phyloP scores from a whole-genome alignment of 2,888 invertebrate genomes.

The Caenorhabditis angaria region DNA sequence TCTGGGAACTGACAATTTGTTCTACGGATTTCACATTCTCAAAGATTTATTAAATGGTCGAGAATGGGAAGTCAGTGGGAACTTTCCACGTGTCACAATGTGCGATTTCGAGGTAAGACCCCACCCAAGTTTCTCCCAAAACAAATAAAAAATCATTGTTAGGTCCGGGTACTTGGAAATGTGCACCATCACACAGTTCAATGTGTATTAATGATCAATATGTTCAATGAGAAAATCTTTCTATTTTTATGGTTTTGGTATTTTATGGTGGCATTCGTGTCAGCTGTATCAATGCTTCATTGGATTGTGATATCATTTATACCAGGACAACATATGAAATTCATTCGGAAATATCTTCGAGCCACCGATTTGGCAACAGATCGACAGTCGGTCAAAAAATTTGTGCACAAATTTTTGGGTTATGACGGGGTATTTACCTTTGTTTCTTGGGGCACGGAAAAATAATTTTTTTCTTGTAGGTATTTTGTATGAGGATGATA shows the following conservation, averaged over 20 bases:
- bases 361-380: slow-evolving; percentile 73
- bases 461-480: slow-evolving; percentile 34
- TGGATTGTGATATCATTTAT: slow-evolving; percentile 72
- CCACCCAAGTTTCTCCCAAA: background rate
- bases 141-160: background rate
- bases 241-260: slow-evolving; percentile 73
- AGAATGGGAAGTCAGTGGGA: slow-evolving; percentile 72
- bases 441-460: background rate
- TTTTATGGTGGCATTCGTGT: slow-evolving; percentile 72
- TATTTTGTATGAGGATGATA: slow-evolving; percentile 73
- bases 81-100: slow-evolving; percentile 73
- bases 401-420: slow-evolving; percentile 72
- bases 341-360: slow-evolving; percentile 71
- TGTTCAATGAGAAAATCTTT: slow-evolving; percentile 70
- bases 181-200: slow-evolving; percentile 73
- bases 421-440: slow-evolving; percentile 62
- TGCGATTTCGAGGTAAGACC: slow-evolving; percentile 72
- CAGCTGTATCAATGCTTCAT: slow-evolving; percentile 70
- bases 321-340: slow-evolving; percentile 73
- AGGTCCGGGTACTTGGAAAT: slow-evolving; percentile 74
- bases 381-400: slow-evolving; percentile 72
- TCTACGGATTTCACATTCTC: slow-evolving; percentile 73
- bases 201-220: slow-evolving; percentile 72
- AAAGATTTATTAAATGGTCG: slow-evolving; percentile 71
- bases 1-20: slow-evolving; percentile 72